phyloP scores from a whole-genome alignment of 2,113 vertebrate species.

The Phylloscopus trochilus region DNA sequence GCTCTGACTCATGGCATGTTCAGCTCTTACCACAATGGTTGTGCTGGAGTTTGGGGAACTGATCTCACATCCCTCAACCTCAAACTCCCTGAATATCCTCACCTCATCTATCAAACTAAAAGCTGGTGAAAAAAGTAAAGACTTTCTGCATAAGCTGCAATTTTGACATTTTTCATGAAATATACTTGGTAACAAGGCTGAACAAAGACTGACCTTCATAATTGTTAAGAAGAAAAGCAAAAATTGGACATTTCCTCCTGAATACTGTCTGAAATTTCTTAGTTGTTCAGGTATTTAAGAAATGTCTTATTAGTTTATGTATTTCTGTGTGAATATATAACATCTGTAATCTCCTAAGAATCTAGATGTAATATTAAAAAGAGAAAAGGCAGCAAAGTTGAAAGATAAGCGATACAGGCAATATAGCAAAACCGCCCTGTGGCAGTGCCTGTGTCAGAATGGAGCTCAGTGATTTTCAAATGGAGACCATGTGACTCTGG shows the following conservation, averaged over 20 bases:
- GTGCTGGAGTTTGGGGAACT: background rate
- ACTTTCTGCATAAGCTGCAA: background rate
- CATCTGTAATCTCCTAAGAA: background rate
- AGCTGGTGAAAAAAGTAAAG: background rate
- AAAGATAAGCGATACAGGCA: background rate
- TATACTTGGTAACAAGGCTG: background rate
- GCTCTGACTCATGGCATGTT: background rate
- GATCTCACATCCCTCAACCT: background rate
- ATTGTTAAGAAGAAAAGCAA: background rate
- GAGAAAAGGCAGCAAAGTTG: background rate
- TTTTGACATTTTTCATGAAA: background rate
- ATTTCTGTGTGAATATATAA: background rate
- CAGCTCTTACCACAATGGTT: background rate
- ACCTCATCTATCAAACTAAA: accelerated
- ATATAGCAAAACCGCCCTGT: background rate
- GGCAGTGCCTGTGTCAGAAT: background rate
- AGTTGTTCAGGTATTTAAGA: background rate
- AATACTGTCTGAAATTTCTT: background rate
- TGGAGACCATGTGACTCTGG: background rate
- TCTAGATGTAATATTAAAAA: background rate
- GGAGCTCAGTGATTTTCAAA: background rate
- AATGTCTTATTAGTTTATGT: background rate
- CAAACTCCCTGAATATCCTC: background rate
- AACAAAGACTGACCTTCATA: background rate
- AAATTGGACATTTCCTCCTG: background rate